phyloP scores from a whole-genome alignment of 2,888 invertebrate genomes.

The Danaus chrysippus region DNA sequence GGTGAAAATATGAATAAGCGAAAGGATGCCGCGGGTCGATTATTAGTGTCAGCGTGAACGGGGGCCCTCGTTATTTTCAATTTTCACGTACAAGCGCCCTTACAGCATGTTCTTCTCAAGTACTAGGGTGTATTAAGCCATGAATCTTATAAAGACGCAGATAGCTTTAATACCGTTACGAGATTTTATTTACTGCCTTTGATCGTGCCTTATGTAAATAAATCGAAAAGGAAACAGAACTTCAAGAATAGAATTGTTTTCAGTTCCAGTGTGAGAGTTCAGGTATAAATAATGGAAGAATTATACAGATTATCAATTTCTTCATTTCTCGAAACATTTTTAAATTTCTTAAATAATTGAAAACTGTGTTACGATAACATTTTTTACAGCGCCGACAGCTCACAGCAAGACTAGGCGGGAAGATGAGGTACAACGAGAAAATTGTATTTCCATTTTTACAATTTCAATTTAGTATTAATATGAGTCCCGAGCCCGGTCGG shows the following conservation, averaged over 20 bases:
- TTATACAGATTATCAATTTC: slow-evolving; percentile 7
- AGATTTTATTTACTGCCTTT: slow-evolving; percentile 28
- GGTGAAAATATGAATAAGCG: slow-evolving; percentile 58
- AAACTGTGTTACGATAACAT: slow-evolving; percentile 64
- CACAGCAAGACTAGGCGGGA: slow-evolving; percentile 51
- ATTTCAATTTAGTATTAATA: slow-evolving; percentile 80
- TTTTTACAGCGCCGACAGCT: slow-evolving; percentile 56
- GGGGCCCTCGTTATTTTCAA: slow-evolving; percentile 77
- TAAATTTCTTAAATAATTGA: slow-evolving; percentile 43
- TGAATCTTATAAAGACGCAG: slow-evolving; percentile 72
- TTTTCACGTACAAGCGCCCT: slow-evolving; percentile 75
- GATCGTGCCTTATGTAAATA: not conserved
- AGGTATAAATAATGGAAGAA: not conserved
- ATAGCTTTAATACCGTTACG: slow-evolving; percentile 55
- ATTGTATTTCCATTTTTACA: slow-evolving; percentile 79
- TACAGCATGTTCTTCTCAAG: slow-evolving; percentile 60
- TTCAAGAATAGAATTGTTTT: no score
- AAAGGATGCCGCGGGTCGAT: slow-evolving; percentile 56
- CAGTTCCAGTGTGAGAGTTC: no score
- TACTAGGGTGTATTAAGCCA: slow-evolving; percentile 71
- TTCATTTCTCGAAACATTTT: slow-evolving; percentile 24
- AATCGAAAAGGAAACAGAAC: no score
- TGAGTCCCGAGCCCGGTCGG: slow-evolving; percentile 70
- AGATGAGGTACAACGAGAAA: slow-evolving; percentile 65
- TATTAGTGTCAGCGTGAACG: slow-evolving; percentile 68